phyloP scores from a whole-genome alignment of 2,797 vertebrate species.

The Babyrousa celebensis region DNA sequence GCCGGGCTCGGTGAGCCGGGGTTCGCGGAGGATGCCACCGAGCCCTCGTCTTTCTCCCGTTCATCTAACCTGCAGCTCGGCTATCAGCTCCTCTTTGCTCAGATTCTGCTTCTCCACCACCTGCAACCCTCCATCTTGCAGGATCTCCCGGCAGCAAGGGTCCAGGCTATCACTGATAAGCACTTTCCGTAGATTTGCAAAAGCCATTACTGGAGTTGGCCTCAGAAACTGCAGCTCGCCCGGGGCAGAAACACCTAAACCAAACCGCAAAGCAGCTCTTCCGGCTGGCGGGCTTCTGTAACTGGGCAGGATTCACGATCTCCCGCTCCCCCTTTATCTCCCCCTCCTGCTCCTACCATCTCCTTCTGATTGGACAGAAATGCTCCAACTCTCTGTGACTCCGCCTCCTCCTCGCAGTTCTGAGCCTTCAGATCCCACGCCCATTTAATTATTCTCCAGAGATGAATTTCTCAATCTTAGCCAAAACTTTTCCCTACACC shows the following conservation, averaged over 20 bases:
- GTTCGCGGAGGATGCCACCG: background rate
- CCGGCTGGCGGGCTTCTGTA: rapidly evolving
- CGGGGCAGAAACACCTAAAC: background rate
- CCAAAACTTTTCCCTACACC: background rate
- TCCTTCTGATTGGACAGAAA: constrained; percentile 86
- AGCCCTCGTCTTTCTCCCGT: background rate
- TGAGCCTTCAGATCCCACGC: background rate
- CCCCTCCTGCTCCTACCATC: constrained; percentile 16
- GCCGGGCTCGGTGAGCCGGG: background rate
- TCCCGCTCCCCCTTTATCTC: background rate
- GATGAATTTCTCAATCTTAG: constrained; percentile 35
- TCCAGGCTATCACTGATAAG: constrained; percentile 97
- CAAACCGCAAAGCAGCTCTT: rapidly evolving
- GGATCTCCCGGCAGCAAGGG: constrained; percentile 94
- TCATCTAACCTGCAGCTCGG: constrained; percentile 94
- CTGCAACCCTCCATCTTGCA: constrained; percentile 95
- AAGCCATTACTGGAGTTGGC: constrained; percentile 91
- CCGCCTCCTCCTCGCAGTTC: constrained; percentile 80
- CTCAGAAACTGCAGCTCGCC: background rate
- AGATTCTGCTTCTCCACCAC: constrained; percentile 95
- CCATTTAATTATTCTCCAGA: background rate
- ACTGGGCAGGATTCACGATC: background rate
- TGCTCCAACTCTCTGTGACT: constrained; percentile 76
- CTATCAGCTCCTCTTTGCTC: constrained; percentile 94
- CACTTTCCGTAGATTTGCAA: constrained; percentile 92